Percentiles rank a stretch among this genome's conserved stretches.
Evolutionary conservation across 2,113 vertebrate species (phyloP).

Genomic region (Ictalurus furcatus): DNA sequence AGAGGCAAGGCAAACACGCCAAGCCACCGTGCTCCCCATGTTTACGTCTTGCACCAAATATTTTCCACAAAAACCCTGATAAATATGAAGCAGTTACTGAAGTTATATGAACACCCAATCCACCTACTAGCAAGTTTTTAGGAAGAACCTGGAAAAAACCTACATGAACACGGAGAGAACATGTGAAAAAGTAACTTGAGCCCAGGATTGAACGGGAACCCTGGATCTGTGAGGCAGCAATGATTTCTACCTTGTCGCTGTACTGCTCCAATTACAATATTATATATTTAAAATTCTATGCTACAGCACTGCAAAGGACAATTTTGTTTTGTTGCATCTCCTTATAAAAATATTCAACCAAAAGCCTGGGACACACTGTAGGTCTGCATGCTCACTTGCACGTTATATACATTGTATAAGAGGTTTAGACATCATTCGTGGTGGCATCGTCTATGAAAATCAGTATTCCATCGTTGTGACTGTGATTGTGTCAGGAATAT

Average conservation of each 20-base stretch:
- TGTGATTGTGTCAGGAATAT: background rate
- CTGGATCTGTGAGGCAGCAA: background rate
- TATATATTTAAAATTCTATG: background rate
- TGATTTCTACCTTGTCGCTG: background rate
- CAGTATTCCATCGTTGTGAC: background rate
- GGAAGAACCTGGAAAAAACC: background rate
- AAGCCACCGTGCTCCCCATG: too few relatives aligned
- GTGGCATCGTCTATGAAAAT: background rate
- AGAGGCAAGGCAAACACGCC: too few relatives aligned
- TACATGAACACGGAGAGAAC: background rate
- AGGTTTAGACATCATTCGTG: background rate
- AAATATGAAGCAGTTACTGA: too few relatives aligned
- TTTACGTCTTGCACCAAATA: too few relatives aligned
- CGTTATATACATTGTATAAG: background rate
- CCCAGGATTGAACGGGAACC: background rate
- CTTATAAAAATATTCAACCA: background rate
- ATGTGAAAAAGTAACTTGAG: background rate
- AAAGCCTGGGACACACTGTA: background rate
- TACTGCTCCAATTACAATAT: background rate
- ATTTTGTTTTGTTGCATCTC: background rate
- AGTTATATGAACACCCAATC: background rate
- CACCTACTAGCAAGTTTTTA: background rate
- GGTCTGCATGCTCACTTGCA: background rate
- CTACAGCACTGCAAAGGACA: background rate
- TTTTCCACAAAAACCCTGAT: too few relatives aligned